Conservation (phyloP, 1,140 invertebrate species). For the Cyclina sinensis region DNA sequence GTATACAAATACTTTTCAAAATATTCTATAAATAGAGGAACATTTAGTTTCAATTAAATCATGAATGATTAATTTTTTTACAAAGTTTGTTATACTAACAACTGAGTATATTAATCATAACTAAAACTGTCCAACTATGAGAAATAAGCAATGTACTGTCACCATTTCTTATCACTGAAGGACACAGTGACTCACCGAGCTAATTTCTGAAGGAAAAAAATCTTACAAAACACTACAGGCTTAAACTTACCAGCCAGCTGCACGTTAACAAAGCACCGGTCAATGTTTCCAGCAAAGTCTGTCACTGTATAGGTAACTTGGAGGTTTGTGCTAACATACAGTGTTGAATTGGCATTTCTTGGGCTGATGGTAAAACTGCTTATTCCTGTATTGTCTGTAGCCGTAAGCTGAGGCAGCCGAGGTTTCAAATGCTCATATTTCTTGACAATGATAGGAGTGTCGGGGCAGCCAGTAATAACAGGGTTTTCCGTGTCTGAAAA, state of each 20-base stretch:
- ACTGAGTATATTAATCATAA: too few relatives aligned
- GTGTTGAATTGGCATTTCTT: conserved; percentile 57
- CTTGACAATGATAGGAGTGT: background rate
- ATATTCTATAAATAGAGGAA: too few relatives aligned
- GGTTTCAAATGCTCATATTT: conserved; percentile 42
- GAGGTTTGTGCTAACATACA: conserved; percentile 26
- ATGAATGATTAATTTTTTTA: too few relatives aligned
- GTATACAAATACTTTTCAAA: too few relatives aligned
- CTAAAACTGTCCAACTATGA: too few relatives aligned
- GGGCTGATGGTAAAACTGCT: conserved; percentile 54
- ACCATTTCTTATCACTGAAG: too few relatives aligned
- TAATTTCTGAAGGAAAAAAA: too few relatives aligned
- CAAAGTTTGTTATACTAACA: too few relatives aligned
- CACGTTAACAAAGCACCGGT: conserved; percentile 62
- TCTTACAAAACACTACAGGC: too few relatives aligned
- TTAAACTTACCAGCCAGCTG: conserved; percentile 67
- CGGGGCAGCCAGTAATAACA: conserved; percentile 27
- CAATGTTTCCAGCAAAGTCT: conserved; percentile 65
- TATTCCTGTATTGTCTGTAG: conserved; percentile 70
- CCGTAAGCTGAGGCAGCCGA: conserved; percentile 36
- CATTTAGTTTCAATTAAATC: too few relatives aligned
- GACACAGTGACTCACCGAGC: too few relatives aligned
- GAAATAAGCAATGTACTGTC: too few relatives aligned
- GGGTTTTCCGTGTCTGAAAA: conserved; percentile 49
- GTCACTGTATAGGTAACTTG: conserved; percentile 70